Evolutionary conservation across 2,113 vertebrate genomes (phyloP), one percentile per base, ranked within the genome.

Genomic region (Dipodomys stephensi): DNA sequence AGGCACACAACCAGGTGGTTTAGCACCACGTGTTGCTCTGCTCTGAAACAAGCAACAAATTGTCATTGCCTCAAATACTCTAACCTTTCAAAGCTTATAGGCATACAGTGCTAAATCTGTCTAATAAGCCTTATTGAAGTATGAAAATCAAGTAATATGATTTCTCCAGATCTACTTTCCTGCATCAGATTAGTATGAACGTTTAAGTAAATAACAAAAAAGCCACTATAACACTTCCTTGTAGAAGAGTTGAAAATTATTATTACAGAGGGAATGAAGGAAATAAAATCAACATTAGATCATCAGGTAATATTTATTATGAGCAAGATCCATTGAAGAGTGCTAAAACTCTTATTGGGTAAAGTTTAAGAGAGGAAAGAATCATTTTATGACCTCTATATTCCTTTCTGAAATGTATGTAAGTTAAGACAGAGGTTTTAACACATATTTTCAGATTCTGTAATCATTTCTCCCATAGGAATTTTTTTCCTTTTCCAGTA

Each of bases 261-360:
- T 78, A 68, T 77, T 57, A 30, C 11, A 27, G 2, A 69, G 86
- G 11, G 3, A 91, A 35, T 91, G 12, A 57, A 6, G 19, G 35
- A 73, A 96, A 84, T 32, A 86, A 91, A 82, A 78, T 72, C 32
- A 16, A 10, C n/a, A 73, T 39, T 39, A 89, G 7, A 49, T n/a
- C 27, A 90, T 3, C 0, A 82, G 9, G 53, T 73, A 81, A 72
- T 28, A 73, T 85, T 39, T n/a, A n/a, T 27, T 82, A 27, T 35
- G 82, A 27, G 16, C 11, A 67, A 87, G 6, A 76, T 78, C 22
- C 27, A 79, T 2, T 76, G 69, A 82, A 79, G 32, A 73, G 60
- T 91, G 8, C 3, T 74, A 71, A 83, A 73, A 13, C 71, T 62
- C 49, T 73, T 73, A 79, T 28, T 49, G 2, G 20, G 0, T 19